Conservation (phyloP, 2,113 vertebrate genomes). For the Nannobrachium achirus region DNA sequence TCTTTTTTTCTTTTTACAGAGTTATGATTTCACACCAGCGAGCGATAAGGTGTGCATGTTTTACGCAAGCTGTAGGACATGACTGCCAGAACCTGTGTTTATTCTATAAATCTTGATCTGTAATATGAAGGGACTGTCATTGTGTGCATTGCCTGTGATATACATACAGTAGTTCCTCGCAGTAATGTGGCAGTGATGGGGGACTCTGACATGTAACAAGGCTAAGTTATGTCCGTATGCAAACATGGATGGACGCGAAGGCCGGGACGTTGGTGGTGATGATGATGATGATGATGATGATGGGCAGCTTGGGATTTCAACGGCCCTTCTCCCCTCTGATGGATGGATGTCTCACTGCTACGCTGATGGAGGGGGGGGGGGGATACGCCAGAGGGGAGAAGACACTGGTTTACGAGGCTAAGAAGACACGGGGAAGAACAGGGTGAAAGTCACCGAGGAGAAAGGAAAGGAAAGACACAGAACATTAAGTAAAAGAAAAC, state of each 20-base stretch:
- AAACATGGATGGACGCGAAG: conserved; percentile 52
- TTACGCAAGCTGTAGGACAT: conserved; percentile 14
- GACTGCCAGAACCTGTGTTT: conserved; percentile 33
- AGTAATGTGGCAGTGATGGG: background rate
- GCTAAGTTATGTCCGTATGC: conserved; percentile 68
- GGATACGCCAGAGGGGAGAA: background rate
- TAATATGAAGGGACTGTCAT: conserved; percentile 23
- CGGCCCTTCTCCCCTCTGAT: conserved; percentile 56
- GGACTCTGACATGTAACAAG: conserved; percentile 52
- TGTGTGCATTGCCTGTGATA: background rate
- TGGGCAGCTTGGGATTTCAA: conserved; percentile 66
- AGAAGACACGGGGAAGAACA: too few relatives aligned
- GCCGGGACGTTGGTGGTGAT: conserved; percentile 20
- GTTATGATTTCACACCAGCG: conserved; percentile 36
- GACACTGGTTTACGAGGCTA: too few relatives aligned
- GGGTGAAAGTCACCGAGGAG: background rate
- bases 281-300: conserved; percentile 37
- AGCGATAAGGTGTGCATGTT: conserved; percentile 12
- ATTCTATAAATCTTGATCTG: conserved; percentile 53
- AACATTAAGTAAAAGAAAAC: too few relatives aligned
- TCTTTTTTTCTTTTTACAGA: conserved; percentile 37
- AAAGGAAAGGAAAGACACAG: background rate
- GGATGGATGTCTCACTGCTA: conserved; percentile 56
- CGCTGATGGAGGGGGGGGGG: conserved; percentile 24
- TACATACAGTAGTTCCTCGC: background rate